Evolutionary conservation across 2,113 vertebrate genomes (phyloP).

Genomic region (Tragulus kanchil): DNA sequence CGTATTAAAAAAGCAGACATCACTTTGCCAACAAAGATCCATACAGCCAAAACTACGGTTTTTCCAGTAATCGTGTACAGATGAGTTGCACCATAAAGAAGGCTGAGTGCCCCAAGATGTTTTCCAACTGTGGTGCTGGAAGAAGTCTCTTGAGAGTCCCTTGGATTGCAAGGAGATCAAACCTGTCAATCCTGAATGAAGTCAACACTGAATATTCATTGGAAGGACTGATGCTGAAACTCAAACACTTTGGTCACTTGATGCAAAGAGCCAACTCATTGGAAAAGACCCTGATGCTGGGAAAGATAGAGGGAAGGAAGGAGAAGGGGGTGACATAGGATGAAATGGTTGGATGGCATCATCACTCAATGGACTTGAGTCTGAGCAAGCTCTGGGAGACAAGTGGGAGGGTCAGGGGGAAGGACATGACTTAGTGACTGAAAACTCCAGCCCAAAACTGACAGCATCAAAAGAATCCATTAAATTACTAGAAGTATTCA

Average conservation of each 20-base stretch:
- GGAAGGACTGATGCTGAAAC: background rate
- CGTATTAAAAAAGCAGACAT: background rate
- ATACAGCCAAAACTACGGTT: background rate
- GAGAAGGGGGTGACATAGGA: background rate
- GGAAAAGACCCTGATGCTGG: background rate
- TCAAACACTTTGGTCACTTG: background rate
- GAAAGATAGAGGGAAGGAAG: background rate
- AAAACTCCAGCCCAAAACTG: too few species aligned
- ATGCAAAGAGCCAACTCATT: background rate
- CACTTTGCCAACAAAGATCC: background rate
- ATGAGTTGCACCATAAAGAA: background rate
- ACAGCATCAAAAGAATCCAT: background rate
- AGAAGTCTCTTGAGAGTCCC: background rate
- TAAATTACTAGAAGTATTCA: background rate
- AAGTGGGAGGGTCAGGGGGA: too few species aligned
- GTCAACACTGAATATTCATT: background rate
- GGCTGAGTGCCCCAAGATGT: background rate
- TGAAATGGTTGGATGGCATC: background rate
- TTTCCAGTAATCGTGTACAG: background rate
- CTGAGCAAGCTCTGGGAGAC: too few species aligned
- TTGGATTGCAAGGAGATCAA: background rate
- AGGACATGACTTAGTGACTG: too few species aligned
- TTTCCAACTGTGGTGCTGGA: background rate
- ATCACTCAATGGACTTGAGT: background rate
- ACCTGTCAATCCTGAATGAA: background rate